Evolutionary conservation across 2,113 vertebrate genomes (phyloP), one percentile per base, ranked within the genome.

Genomic region (Acanthisitta chloris): DNA sequence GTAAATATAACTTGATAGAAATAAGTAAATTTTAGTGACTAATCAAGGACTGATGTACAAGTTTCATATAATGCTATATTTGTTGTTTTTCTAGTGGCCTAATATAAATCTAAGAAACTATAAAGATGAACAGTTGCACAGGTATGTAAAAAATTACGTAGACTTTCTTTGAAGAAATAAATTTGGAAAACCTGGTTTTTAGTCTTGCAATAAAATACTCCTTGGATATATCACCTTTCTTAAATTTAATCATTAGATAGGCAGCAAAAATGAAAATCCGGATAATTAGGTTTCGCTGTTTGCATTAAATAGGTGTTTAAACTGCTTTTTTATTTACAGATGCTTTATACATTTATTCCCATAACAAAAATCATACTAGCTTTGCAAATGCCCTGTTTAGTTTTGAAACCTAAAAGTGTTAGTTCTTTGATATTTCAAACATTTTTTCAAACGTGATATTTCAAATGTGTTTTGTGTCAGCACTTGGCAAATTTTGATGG

Each of bases 81-180:
- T 97, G 72, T 43, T 87, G 76, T 89, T 95, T 95, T 98, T 96
- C 79, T 94, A 99, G 99, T 99, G 99, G 99, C 99, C 99, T 98
- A 99, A 99, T 97, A 98, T 99, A 96, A 99, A 98, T 97, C 98
- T 99, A 87, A 99, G 99, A 96, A 99, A 99, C 98, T 99, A 99
- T 97, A 99, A 99, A 98, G 99, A 99, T 97, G 99, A 99, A 95
- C 99, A 99, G 33, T 99, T 99, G 95, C 99, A 99, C 98, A 99
- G 98, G 99, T 99, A 98, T 96, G 98, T 97, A 95, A 94, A 95
- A 95, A 96, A 77, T 55, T 76, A 38, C 7, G 4, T 78, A 21
- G 29, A 81, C 48, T 88, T 96, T 7, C 29, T 81, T 57, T 77
- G 31, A 66, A 69, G 29, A 74, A 62, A 79, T 8, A 36, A 34